Conservation (phyloP, 2,888 invertebrate species). For the Ophion ventricosus region DNA sequence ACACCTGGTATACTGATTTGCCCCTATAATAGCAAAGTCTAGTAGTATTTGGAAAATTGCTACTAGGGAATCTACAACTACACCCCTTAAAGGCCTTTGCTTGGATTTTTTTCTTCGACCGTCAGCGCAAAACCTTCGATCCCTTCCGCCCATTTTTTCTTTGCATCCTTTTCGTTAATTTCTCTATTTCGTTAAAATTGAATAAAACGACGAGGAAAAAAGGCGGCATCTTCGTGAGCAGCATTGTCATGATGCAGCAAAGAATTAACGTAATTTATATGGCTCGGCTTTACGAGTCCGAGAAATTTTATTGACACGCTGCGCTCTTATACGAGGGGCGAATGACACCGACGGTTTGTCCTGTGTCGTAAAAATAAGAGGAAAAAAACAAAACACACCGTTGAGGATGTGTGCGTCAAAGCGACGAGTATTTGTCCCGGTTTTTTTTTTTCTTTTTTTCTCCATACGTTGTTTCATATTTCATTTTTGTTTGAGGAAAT, state of each 20-base stretch:
- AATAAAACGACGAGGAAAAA: conserved; percentile 12
- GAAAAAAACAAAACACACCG: background rate
- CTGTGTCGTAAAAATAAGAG: conserved; percentile 56
- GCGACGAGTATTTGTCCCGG: background rate
- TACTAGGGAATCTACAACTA: too few species aligned
- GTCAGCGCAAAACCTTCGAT: background rate
- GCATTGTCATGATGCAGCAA: conserved; percentile 26
- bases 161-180: background rate
- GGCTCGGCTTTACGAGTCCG: conserved; percentile 66
- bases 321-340: conserved; percentile 17
- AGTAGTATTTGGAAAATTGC: too few species aligned
- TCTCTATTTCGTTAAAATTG: background rate
- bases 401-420: background rate
- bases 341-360: conserved; percentile 47
- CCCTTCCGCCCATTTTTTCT: background rate
- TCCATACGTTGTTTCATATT: background rate
- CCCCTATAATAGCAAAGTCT: too few species aligned
- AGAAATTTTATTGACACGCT: conserved; percentile 65
- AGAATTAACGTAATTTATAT: conserved; percentile 69
- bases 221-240: background rate
- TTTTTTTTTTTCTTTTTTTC: background rate
- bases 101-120: background rate
- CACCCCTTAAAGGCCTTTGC: too few species aligned
- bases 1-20: too few species aligned
- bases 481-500: background rate